Conservation (phyloP, 2,888 invertebrate species). For the Therioaphis trifolii region DNA sequence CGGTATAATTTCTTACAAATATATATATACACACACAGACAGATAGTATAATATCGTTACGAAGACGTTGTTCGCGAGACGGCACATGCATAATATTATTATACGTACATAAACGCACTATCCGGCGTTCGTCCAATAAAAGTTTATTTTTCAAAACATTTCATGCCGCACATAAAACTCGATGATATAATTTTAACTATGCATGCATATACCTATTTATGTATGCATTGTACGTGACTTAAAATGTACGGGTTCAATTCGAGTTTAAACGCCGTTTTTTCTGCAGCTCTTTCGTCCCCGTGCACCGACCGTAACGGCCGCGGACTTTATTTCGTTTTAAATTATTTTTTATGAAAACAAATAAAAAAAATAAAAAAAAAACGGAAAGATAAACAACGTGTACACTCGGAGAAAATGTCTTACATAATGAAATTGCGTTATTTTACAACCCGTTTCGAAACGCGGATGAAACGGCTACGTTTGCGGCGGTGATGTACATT, state of each 20-base stretch:
- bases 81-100: too few species aligned
- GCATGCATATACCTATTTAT: neutral
- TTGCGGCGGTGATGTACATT: too few species aligned
- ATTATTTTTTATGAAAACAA: neutral
- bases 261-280: neutral
- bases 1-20: neutral
- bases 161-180: neutral
- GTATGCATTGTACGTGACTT: neutral
- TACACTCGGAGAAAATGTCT: neutral
- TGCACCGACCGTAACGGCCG: neutral
- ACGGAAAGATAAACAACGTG: too few species aligned
- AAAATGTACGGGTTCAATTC: neutral
- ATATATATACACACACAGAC: neutral
- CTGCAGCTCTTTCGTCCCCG: neutral
- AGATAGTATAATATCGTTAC: neutral
- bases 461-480: neutral
- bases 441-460: neutral
- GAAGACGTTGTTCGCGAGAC: neutral
- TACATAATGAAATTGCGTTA: slow-evolving; percentile 13
- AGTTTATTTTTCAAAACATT: neutral
- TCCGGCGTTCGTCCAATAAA: neutral
- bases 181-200: neutral
- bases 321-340: neutral
- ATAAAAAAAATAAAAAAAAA: neutral
- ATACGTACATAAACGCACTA: too few species aligned